phyloP scores from a whole-genome alignment of 2,113 vertebrate genomes.

The Sitta europaea region DNA sequence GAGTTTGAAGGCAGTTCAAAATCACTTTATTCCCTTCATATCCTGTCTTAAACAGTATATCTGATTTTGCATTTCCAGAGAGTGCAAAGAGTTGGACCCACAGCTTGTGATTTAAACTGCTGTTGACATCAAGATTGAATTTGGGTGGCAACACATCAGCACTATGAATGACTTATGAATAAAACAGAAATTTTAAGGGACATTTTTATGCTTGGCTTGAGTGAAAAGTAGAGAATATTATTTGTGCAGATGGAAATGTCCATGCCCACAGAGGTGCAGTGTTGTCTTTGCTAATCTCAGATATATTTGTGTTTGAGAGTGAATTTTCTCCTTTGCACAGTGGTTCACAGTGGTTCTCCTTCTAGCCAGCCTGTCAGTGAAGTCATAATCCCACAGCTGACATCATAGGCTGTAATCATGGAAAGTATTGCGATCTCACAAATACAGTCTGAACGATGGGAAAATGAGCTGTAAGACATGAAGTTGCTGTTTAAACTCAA shows the following conservation, averaged over 20 bases:
- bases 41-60: neutral
- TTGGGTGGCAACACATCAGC: conserved; percentile 2
- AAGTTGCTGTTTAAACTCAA: conserved; percentile 34
- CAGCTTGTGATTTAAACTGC: neutral
- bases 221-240: neutral
- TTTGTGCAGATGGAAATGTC: conserved; percentile 15
- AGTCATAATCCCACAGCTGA: neutral
- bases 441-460: neutral
- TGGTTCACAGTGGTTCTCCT: neutral
- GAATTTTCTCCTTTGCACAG: neutral
- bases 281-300: conserved; percentile 39
- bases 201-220: neutral
- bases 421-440: neutral
- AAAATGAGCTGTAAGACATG: conserved; percentile 1
- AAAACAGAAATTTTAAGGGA: neutral
- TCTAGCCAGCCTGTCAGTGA: neutral
- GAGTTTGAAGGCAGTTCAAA: neutral
- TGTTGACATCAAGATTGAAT: neutral
- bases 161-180: neutral
- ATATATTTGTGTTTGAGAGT: neutral
- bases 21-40: conserved; percentile 15
- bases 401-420: neutral
- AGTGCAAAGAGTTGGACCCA: neutral
- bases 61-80: neutral
- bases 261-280: neutral